Evolutionary conservation across 2,113 vertebrate genomes (phyloP), one percentile per base, ranked within the genome.

Genomic region (Saccopteryx leptura): DNA sequence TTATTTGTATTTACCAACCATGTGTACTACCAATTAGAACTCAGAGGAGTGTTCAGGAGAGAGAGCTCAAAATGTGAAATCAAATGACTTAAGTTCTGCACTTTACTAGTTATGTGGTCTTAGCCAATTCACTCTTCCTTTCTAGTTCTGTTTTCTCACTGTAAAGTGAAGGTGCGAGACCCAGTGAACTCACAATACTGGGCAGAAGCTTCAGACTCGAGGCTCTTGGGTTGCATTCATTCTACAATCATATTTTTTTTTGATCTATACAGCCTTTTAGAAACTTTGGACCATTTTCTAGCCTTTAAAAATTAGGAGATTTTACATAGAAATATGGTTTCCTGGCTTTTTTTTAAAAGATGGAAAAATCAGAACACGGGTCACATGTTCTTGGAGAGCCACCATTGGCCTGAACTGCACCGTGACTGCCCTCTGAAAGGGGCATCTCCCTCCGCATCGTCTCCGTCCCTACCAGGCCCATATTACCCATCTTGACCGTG

Each of bases 301-400:
- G 69, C 17, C 52, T 88, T 80, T 88, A 82, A 65, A 82, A 92
- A 39, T 78, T 63, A 84, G 82, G 31, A 93, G 28, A 48, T 66
- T 85, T 90, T 71, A 87, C 52, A 46, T 54, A 78, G 94, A 86
- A 72, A 83, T 82, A 28, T 87, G 14, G 8, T 56, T 81, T 75
- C 75, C 50, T 54, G 48, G 15, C 39, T 89, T 82, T 78, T 66
- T 66, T 56, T 89, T 61, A n/a, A 85, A 89, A 68, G 68, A 93
- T 26, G 5, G 69, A n/a, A 87, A 76, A 85, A 81, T 39, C 15
- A 24, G 54, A 80, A 39, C 23, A 9, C 7, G 52, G 50, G 24
- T 48, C 50, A 7, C 2, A 7, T 10, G 11, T 46, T 68, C 31
- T 18, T 46, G n/a, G 31, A 58, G 48, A 50, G 4, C 48, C 21